Base-by-base conservation (phyloP, 2,888 invertebrate species). In the Flexamia atlantica region DNA sequence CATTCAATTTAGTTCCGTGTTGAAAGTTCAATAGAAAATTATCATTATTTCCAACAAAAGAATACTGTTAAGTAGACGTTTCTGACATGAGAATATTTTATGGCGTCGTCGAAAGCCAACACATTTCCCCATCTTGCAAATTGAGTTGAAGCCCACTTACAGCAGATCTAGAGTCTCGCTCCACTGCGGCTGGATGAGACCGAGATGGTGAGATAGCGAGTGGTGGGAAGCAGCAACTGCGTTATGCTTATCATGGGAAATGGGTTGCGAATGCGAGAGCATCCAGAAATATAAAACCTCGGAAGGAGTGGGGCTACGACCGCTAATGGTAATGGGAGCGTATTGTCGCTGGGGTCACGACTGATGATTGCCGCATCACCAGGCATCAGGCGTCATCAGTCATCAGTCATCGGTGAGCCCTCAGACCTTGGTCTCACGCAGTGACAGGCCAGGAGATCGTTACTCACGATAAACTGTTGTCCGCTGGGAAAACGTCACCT, bases 171-270 rank as follows among this genome's bases (percentile, higher is more conserved):
- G 7, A 42, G 4, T 7, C 17, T 50, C 50, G n/a, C 50, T 50
- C 50, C 14, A n/a, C 50, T 50, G 50, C 14, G 50, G 50, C 14
- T 36, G 12, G 50, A 50, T 50, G 50, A 36, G 36, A 4, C 36
- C 46, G 46, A 57, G 57, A 57, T 23, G 20, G 36, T 57, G 57
- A 12, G 23, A 60, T 60, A 60, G 64, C 28, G 64, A 30, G 64
- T 64, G 64, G 64, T 64, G 64, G 64, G 60, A 60, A 32, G 70
- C 10, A 70, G 20, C 23, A 20, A 70, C 40, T 70, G 70, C 70
- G 40, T 40, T 70, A 70, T 70, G 70, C 70, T 70, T 70, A 70
- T 70, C 20, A 70, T 40, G 70, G 70, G 70, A 70, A 64, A 64
- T 64, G 28, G 64, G 64, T 30, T 64, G 64, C 64, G 64, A 64